Base-by-base conservation (phyloP, 2,888 invertebrate species). In the Cryptosula pallasiana region DNA sequence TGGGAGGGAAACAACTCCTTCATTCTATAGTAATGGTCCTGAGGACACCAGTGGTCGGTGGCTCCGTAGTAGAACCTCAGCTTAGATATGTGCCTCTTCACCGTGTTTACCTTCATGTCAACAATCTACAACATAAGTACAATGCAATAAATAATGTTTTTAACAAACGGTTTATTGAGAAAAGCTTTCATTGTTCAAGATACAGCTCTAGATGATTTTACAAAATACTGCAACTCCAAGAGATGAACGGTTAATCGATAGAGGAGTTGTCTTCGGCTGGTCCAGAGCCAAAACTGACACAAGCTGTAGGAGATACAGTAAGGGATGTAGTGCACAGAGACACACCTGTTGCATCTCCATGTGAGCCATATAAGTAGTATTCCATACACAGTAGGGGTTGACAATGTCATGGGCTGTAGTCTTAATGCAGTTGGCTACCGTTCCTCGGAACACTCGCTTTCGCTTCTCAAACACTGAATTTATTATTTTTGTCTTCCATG, bases 31-130 rank as follows among this genome's bases (percentile, higher is more conserved):
- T 89, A 92, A 80, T 90, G 92, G 55, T 86, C 83, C 0, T 89
- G 78, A 0, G 95, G 95, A 71, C 90, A 91, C 96, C 96, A 97
- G 5, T 89, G 88, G 84, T 97, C 96, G 1, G 81, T 87, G 1
- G 87, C 85, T 13, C 92, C 91, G 83, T 94, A 96, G 81, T 92
- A 91, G 69, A 95, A 88, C 81, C 90, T 90, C 1, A 94, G 85
- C 78, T 89, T 89, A 20, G 88, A 82, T n/a, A 87, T 78, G 81
- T 90, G 86, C 34, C 86, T 82, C 25, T 85, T 80, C 63, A 95
- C 86, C 16, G 32, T 9, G 2, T 27, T 5, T n/a, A 25, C 63
- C 9, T 63, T 63, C 32, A 63, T 2, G 2, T 63, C 63, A 63
- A 25, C 63, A 9, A 63, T 32, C 63, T 63, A 27, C n/a, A n/a